Base-by-base conservation (phyloP, 1,140 invertebrate species). In the Drosophila saltans region DNA sequence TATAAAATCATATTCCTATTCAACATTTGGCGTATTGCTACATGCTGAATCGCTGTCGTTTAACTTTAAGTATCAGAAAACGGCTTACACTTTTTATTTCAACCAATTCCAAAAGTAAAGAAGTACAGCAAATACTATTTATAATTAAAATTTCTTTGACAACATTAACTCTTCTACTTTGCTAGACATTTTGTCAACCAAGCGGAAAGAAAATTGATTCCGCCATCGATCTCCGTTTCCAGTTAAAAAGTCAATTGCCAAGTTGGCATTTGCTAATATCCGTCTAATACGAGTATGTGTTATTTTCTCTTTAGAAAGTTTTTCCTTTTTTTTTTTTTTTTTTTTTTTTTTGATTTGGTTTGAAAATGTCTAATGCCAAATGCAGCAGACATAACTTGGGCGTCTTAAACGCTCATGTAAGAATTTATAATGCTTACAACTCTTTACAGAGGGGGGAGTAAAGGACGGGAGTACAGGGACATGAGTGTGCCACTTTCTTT, bases 391-490 rank as follows among this genome's bases (percentile, higher is more conserved):
- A 66, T 70, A 69, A 70, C 55, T 70, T 75, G 30, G 66, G 72
- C 61, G 73, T 75, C 73, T 57, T 39, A 62, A 67, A 62, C 70
- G 72, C 67, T 66, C 48, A 45, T 71, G 73, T 77, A 66, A 52
- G 69, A 66, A 78, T 78, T 71, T 78, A 71, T 66, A 78, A 77
- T 77, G 61, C 75, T 66, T 61, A 72, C 68, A 72, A 66, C 65
- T 26, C 41, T 36, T 36, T 36, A 36, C 1, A 36, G 6, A 36
- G 6, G 6, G 6, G 33, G 6, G 28, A 30, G 28, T 30, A 30
- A 4, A 6, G n/a, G 52, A 2, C 16, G 9, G 2, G 33, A 16
- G 26, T 30, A 60, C 41, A 45, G 2, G 28, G 28, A 16, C 16
- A 16, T 16, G 16, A 61, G 56, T 75, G 40, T 63, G 43, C 62